A percentile compares a stretch with the other conserved stretches of the same genome.
Evolutionary conservation across 2,888 invertebrate species (phyloP).

Genomic region (Zeuzera pyrina): DNA sequence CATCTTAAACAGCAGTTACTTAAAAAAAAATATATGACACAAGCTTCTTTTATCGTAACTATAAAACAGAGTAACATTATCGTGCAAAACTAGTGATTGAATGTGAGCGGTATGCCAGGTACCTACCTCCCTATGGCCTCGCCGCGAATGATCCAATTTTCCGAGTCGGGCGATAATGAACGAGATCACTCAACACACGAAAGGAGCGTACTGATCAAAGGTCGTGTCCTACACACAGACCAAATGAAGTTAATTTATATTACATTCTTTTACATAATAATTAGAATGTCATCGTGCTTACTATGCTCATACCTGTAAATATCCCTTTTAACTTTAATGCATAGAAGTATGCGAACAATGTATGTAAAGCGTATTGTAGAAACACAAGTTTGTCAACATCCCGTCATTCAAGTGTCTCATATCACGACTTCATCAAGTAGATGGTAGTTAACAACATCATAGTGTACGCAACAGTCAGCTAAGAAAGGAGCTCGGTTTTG

Average conservation of each 20-base stretch:
- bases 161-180: constrained; percentile 20
- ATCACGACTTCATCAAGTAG: constrained; percentile 13
- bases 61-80: no score
- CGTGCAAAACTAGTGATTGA: no score
- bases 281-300: no score
- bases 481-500: constrained; percentile 71
- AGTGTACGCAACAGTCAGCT: constrained; percentile 54
- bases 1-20: no score
- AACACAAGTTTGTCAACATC: constrained; percentile 12
- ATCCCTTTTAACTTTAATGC: no score
- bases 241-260: constrained; percentile 14
- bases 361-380: neutral
- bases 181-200: constrained; percentile 18
- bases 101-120: no score
- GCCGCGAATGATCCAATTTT: constrained; percentile 20
- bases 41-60: no score
- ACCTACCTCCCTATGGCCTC: no score
- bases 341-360: no score
- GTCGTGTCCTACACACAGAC: constrained; percentile 16
- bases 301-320: no score
- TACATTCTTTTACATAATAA: no score
- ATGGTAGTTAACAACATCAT: constrained; percentile 38
- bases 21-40: no score
- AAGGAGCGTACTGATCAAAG: constrained; percentile 18
- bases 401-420: constrained; percentile 5